These are phyloP conservation scores for Timema cristinae DNA, from an alignment of 2,888 invertebrate species.

Conservation along the genomic window DNA sequence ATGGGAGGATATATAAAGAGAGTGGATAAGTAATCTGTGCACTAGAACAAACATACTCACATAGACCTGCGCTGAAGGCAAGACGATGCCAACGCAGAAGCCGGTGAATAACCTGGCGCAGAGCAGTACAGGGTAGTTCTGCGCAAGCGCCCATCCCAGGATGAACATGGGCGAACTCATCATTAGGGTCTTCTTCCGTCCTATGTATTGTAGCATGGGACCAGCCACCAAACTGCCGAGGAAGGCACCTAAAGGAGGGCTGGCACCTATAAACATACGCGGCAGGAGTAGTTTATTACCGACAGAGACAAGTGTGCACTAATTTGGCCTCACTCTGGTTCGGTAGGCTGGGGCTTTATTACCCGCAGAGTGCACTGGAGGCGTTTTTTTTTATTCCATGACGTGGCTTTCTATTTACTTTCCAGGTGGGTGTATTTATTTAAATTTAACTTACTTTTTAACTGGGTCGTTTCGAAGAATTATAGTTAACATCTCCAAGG, in stretches of 20 bases:
- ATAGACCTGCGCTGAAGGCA: slow-evolving; percentile 61
- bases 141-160: slow-evolving; percentile 53
- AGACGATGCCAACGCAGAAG: slow-evolving; percentile 55
- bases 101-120: slow-evolving; percentile 56
- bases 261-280: slow-evolving; percentile 45
- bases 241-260: slow-evolving; percentile 56
- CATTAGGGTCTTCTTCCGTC: slow-evolving; percentile 52
- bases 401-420: too few species aligned
- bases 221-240: slow-evolving; percentile 54
- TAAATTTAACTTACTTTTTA: too few species aligned
- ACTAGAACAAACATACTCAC: slow-evolving; percentile 45
- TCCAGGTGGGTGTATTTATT: too few species aligned
- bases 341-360: too few species aligned
- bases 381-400: too few species aligned
- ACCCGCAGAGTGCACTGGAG: too few species aligned
- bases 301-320: too few species aligned
- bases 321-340: too few species aligned
- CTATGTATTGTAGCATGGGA: slow-evolving; percentile 51
- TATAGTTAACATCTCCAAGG: too few species aligned
- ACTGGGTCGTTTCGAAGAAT: too few species aligned
- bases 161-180: slow-evolving; percentile 52
- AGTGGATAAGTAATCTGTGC: too few species aligned
- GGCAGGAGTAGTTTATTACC: not conserved
- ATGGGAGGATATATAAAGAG: too few species aligned
- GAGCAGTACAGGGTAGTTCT: slow-evolving; percentile 48